A percentile compares a stretch with the other conserved stretches of the same genome.
These are phyloP conservation scores for Salminus brasiliensis DNA, from an alignment of 2,113 vertebrate species.

Conservation along the genomic window DNA sequence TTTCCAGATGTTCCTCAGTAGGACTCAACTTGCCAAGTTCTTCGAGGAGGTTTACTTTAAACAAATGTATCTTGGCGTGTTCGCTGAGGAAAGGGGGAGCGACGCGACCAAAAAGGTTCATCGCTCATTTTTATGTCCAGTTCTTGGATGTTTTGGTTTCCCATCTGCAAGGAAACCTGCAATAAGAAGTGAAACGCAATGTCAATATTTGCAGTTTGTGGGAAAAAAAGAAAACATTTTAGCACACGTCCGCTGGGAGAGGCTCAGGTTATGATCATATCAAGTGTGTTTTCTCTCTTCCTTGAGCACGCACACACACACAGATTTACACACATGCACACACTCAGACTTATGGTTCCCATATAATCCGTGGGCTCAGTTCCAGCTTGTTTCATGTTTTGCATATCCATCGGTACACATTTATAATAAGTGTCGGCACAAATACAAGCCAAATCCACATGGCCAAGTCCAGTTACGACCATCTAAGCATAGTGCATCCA, in stretches of 20 bases:
- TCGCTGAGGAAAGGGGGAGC: constrained; percentile 32
- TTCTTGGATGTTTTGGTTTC: constrained; percentile 52
- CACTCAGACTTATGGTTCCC: background rate
- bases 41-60: constrained; percentile 65
- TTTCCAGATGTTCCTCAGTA: constrained; percentile 64
- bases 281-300: background rate
- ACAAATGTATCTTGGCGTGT: constrained; percentile 59
- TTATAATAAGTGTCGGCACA: background rate
- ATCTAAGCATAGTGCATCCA: background rate
- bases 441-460: background rate
- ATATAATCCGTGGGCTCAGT: background rate
- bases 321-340: too few relatives aligned
- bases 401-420: constrained; percentile 4
- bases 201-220: constrained; percentile 16
- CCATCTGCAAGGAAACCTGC: constrained; percentile 34
- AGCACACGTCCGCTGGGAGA: constrained; percentile 1
- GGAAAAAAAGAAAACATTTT: constrained; percentile 26
- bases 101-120: constrained; percentile 54
- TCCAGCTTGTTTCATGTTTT: background rate
- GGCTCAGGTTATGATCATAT: constrained; percentile 13
- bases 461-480: constrained; percentile 12
- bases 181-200: constrained; percentile 32
- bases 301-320: background rate
- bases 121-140: constrained; percentile 72
- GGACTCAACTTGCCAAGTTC: constrained; percentile 51